These are phyloP conservation scores for Stenurella melanura DNA, from an alignment of 2,888 invertebrate species.

Conservation along the genomic window DNA sequence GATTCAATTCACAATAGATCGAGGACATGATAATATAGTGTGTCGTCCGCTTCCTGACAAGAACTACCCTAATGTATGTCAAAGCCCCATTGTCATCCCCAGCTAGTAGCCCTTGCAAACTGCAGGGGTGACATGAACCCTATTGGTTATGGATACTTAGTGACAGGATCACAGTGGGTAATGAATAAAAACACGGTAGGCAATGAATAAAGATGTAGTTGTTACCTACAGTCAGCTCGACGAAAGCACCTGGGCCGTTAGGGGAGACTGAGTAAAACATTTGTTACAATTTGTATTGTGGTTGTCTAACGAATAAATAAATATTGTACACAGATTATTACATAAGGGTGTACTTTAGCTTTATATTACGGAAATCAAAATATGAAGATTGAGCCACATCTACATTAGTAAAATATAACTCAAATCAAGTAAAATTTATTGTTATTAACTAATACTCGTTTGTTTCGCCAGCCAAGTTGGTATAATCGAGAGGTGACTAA, in stretches of 20 bases:
- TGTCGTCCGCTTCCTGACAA: slow-evolving; percentile 54
- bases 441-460: too few species aligned
- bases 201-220: slow-evolving; percentile 65
- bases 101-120: slow-evolving; percentile 26
- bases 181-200: slow-evolving; percentile 57
- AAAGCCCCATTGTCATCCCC: slow-evolving; percentile 57
- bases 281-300: too few species aligned
- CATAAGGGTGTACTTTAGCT: too few species aligned
- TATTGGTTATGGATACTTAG: slow-evolving; percentile 69
- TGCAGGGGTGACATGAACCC: slow-evolving; percentile 57
- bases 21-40: slow-evolving; percentile 52
- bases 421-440: too few species aligned
- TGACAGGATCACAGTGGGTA: slow-evolving; percentile 59
- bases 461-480: too few species aligned
- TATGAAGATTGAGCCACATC: too few species aligned
- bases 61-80: slow-evolving; percentile 58
- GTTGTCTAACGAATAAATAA: too few species aligned
- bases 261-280: slow-evolving; percentile 34
- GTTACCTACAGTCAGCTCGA: slow-evolving; percentile 56
- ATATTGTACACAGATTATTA: too few species aligned
- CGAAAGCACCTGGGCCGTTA: slow-evolving; percentile 65
- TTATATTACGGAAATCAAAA: too few species aligned
- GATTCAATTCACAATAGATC: slow-evolving; percentile 44
- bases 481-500: too few species aligned
- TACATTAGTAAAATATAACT: too few species aligned